phyloP scores from a whole-genome alignment of 2,113 vertebrate genomes.

The Coreoperca whiteheadi region DNA sequence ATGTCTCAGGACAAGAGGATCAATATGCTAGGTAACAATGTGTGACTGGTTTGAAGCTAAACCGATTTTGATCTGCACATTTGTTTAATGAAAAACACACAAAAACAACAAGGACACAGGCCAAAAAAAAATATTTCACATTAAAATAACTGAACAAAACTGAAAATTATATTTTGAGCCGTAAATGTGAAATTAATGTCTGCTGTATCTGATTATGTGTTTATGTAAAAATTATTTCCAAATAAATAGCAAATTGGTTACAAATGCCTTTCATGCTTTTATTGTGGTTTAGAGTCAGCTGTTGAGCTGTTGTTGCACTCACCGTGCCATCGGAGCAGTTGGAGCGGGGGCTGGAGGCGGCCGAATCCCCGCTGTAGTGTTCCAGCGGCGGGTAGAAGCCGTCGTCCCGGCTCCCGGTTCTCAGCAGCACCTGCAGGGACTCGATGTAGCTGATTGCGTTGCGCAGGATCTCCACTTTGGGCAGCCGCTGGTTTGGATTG shows the following conservation, averaged over 20 bases:
- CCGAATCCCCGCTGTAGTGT: conserved; percentile 91
- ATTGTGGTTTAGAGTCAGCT: background rate
- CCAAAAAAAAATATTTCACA: background rate
- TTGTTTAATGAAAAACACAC: too few species aligned
- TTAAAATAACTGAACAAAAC: background rate
- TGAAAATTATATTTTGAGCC: background rate
- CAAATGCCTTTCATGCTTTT: background rate
- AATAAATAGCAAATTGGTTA: background rate
- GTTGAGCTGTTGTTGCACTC: conserved; percentile 77
- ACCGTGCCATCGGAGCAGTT: conserved; percentile 97
- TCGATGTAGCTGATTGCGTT: conserved; percentile 98
- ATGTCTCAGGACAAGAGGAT: background rate
- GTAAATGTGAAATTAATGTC: too few species aligned
- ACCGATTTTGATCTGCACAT: background rate
- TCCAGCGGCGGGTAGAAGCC: conserved; percentile 88
- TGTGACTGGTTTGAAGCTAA: background rate
- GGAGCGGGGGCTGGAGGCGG: conserved; percentile 93
- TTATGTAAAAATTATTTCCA: background rate
- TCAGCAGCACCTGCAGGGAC: conserved; percentile 93
- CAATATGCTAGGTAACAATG: background rate
- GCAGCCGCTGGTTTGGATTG: conserved; percentile 95
- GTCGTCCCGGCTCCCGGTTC: conserved; percentile 89
- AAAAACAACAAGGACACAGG: background rate
- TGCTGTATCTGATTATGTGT: background rate
- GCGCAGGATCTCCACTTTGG: conserved; percentile 97